Evolutionary conservation across 2,888 invertebrate genomes (phyloP), one percentile per base, ranked within the genome.

Genomic region (Notodonta ziczac): DNA sequence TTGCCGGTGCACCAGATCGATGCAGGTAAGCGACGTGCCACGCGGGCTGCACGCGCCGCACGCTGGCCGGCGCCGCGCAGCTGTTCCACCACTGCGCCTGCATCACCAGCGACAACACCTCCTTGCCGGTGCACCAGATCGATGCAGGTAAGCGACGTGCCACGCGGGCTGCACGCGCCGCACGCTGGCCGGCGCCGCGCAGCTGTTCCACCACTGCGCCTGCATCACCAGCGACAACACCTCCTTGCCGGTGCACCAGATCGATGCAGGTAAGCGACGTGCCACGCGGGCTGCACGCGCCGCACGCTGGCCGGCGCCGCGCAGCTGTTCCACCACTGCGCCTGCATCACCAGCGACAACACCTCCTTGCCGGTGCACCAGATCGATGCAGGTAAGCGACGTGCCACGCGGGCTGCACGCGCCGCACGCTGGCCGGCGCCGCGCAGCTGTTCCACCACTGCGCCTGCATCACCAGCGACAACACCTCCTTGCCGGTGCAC

Each of bases 361-460:
- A 57, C 53, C 0, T 72, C 78, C 32, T 73, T 87, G 67, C 89
- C 87, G 0, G 58, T 57, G 0, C 88, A 82, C 60, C 57, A 66
- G 0, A 54, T 78, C 5, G 73, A 76, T 3, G 84, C 78, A 77
- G 77, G 84, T 83, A 46, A 46, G 46, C 97, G 16, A 96, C 98
- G 0, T 98, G 98, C 83, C 96, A 96, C 86, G 98, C 98, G 9
- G 98, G 97, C 60, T 98, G 98, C 84, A 24, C 70, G 66, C 85
- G 78, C n/a, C 74, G 70, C 48, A 70, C 63, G 13, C 74, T 79
- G 52, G 82, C 72, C 0, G 87, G 84, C 1, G 67, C 80, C 48
- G 85, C 86, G 44, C 90, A 85, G 71, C 83, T 90, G n/a, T 91
- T 87, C 83, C 80, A 81, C 62, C 71, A 81, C 60, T 93, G 93